Conservation (phyloP, 2,888 invertebrate species). For the Thumatha senex region DNA sequence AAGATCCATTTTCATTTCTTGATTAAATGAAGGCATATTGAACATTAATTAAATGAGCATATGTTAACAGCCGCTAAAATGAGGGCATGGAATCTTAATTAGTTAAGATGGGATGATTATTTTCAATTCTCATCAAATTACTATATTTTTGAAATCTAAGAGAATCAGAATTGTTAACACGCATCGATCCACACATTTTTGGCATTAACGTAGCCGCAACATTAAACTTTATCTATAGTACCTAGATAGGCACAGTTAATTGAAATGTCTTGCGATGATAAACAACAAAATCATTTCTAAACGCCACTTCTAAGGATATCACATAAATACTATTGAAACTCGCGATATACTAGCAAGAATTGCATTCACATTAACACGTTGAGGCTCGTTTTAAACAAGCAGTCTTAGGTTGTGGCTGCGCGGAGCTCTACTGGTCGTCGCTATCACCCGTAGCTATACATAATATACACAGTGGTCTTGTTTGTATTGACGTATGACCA, state of each 20-base stretch:
- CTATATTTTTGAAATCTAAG: slow-evolving; percentile 11
- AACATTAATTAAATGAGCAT: slow-evolving; percentile 39
- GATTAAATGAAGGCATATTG: slow-evolving; percentile 73
- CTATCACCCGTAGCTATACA: slow-evolving; percentile 67
- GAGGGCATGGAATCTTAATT: slow-evolving; percentile 4
- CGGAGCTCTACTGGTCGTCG: slow-evolving; percentile 67
- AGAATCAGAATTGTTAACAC: slow-evolving; percentile 38
- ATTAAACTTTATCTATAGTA: slow-evolving; percentile 53
- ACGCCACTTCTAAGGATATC: slow-evolving; percentile 41
- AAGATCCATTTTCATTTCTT: slow-evolving; percentile 71
- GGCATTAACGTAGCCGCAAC: slow-evolving; percentile 44
- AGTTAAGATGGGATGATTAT: slow-evolving; percentile 3
- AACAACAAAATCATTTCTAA: slow-evolving; percentile 9
- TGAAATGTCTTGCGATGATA: slow-evolving; percentile 43
- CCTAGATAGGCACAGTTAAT: slow-evolving; percentile 52
- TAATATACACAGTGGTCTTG: slow-evolving; percentile 52
- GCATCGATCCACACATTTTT: slow-evolving; percentile 60
- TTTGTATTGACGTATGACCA: slow-evolving; percentile 77
- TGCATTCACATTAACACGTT: slow-evolving; percentile 67
- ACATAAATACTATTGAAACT: slow-evolving; percentile 61
- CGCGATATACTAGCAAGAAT: slow-evolving; percentile 60
- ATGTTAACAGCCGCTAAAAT: slow-evolving; percentile 15
- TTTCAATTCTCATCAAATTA: slow-evolving; percentile 13
- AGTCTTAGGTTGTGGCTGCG: slow-evolving; percentile 71
- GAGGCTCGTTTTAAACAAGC: slow-evolving; percentile 69